Evolutionary conservation across 2,113 vertebrate genomes (phyloP).

Genomic region (Antechinus flavipes): DNA sequence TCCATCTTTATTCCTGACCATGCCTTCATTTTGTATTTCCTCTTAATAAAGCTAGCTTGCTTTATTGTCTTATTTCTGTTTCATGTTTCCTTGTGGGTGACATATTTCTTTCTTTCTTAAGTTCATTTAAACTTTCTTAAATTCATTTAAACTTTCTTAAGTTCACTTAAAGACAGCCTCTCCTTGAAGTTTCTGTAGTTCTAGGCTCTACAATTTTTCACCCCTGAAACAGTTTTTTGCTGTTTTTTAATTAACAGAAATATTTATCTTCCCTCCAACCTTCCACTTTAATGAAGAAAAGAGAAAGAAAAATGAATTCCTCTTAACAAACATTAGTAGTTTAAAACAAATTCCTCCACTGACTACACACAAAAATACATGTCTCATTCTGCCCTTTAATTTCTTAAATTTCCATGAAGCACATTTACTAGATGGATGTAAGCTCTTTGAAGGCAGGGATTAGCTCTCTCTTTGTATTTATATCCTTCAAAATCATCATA

Average conservation of each 20-base stretch:
- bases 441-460: neutral
- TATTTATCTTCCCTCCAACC: neutral
- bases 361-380: neutral
- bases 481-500: neutral
- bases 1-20: neutral
- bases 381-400: neutral
- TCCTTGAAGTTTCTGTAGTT: neutral
- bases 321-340: neutral
- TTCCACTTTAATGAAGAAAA: neutral
- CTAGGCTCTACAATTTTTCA: neutral
- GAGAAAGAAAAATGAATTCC: neutral
- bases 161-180: neutral
- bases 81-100: neutral
- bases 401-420: neutral
- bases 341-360: neutral
- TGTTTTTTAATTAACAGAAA: neutral
- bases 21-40: neutral
- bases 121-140: neutral
- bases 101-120: neutral
- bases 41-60: neutral
- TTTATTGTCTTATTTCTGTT: neutral
- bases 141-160: neutral
- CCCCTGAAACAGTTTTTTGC: neutral
- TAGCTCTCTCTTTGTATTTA: neutral
- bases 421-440: neutral